Conservation (phyloP, 2,888 invertebrate genomes). For the Meloe dianella region DNA sequence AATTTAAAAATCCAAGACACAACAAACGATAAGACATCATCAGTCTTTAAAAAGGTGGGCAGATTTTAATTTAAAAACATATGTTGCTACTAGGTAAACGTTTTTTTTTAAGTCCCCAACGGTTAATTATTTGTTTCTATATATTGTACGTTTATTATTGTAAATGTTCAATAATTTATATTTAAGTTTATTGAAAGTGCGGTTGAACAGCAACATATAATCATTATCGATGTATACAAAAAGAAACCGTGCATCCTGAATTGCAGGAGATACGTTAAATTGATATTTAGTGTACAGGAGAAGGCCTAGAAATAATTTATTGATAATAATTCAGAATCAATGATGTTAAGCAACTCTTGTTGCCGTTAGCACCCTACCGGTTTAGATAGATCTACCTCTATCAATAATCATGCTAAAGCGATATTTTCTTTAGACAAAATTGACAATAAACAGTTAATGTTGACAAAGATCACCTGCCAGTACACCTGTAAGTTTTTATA, state of each 20-base stretch:
- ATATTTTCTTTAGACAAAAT: neutral
- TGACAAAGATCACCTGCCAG: conserved; percentile 3
- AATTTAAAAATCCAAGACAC: conserved; percentile 1
- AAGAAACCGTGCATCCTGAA: conserved; percentile 3
- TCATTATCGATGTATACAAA: neutral
- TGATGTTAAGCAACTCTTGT: conserved; percentile 15
- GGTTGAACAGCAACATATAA: conserved; percentile 5
- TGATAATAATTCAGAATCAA: conserved; percentile 25
- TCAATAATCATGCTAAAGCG: conserved; percentile 21
- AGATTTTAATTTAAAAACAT: conserved; percentile 5
- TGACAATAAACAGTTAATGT: conserved; percentile 1
- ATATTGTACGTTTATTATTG: neutral
- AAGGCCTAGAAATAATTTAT: conserved; percentile 21
- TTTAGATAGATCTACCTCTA: conserved; percentile 22
- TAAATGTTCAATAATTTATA: neutral
- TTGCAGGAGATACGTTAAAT: conserved; percentile 8
- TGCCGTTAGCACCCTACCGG: conserved; percentile 26
- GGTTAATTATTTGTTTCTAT: neutral
- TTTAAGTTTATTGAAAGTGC: neutral
- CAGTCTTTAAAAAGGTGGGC: conserved; percentile 5
- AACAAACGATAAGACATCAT: conserved; percentile 4
- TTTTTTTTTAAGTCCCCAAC: neutral
- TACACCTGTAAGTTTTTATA: neutral
- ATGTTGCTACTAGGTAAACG: neutral
- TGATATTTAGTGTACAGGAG: conserved; percentile 9